Evolutionary conservation across 2,797 vertebrate genomes (phyloP), one percentile per base, ranked within the genome.

Genomic region (Muscicapa comitata): DNA sequence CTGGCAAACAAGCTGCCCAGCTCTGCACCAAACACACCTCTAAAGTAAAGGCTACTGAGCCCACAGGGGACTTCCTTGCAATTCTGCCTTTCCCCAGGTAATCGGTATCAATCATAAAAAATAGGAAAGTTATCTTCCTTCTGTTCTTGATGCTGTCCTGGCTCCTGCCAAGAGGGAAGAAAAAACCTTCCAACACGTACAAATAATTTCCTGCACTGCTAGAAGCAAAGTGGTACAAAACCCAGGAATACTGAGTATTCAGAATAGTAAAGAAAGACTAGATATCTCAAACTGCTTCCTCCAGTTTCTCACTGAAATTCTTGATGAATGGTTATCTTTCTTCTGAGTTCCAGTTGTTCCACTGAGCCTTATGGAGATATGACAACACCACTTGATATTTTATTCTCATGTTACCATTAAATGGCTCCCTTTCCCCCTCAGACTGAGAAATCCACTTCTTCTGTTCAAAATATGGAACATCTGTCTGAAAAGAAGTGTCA

Each of bases 401-500:
- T 45, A 63, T 76, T 85, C 82, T 88, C 24, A 7, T 78, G 79
- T 29, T 58, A 43, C 43, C 7, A 17, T 83, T 71, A 61, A 70
- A 47, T 26, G 18, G 6, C 9, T 88, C 72, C 65, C 75, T 59
- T 92, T 85, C 71, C 45, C 24, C 20, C 37, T 77, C 43, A 90
- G 51, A 79, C 50, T 61, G 38, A 82, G 71, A 92, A 85, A 93
- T 53, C 25, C 48, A 63, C 57, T 87, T 72, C 16, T 86, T 63
- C 77, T 79, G 9, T 54, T 88, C 38, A 83, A 92, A 94, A 91
- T 62, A 79, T 9, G n/a, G 50, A 92, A 95, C 61, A 85, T 91
- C 92, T 87, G 50, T 87, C 61, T 89, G 57, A 86, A 89, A 87
- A 87, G 80, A 71, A 92, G 65, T 65, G 67, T 91, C 72, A 35